Evolutionary conservation across 2,888 invertebrate species (phyloP).

Genomic region (Polydrusus cervinus): DNA sequence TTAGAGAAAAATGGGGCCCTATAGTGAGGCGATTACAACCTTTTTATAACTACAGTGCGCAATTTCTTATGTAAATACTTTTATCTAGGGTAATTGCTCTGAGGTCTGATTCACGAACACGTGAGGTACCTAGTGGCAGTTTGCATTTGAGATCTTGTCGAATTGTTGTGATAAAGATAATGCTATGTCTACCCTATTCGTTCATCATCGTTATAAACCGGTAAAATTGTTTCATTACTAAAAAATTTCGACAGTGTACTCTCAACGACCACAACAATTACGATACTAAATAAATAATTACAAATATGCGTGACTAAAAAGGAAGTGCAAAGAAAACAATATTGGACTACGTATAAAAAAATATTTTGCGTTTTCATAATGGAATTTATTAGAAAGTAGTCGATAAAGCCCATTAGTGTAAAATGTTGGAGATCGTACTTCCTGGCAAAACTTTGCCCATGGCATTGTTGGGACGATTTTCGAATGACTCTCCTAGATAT

Average conservation of each 20-base stretch:
- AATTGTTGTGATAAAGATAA: too few species aligned
- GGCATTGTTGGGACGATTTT: constrained; percentile 28
- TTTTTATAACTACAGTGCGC: too few species aligned
- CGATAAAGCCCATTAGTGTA: background rate
- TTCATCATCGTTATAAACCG: too few species aligned
- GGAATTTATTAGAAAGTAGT: constrained; percentile 30
- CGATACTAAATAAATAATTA: background rate
- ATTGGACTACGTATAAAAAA: constrained; percentile 12
- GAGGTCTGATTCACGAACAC: too few species aligned
- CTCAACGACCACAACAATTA: constrained; percentile 4
- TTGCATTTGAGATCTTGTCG: too few species aligned
- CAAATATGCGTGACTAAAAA: constrained; percentile 29
- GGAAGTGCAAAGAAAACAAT: constrained; percentile 20
- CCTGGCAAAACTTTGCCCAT: constrained; percentile 34
- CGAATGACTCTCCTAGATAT: constrained; percentile 36
- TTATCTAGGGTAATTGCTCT: too few species aligned
- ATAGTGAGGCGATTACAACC: too few species aligned
- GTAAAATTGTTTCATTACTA: too few species aligned
- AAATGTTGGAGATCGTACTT: constrained; percentile 45
- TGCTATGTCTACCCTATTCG: too few species aligned
- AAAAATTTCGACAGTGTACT: constrained; percentile 1
- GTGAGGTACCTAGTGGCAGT: too few species aligned
- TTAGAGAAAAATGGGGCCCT: too few species aligned
- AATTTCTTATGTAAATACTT: too few species aligned
- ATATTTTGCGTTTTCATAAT: constrained; percentile 8